Conservation (phyloP, 2,888 invertebrate species). For the Psylliodes chrysocephalus region DNA sequence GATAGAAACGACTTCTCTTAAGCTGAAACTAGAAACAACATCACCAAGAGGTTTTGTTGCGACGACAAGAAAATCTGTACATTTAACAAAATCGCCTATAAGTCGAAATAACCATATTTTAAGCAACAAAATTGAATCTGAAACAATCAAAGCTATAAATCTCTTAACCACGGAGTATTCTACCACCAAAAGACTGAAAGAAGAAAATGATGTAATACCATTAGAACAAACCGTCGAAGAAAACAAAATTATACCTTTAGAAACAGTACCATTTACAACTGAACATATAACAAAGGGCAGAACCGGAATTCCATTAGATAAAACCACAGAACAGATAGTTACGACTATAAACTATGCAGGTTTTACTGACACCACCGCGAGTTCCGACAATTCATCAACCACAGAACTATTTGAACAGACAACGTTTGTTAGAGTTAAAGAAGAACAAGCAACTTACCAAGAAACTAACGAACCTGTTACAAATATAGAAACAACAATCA, state of each 20-base stretch:
- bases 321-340: not conserved
- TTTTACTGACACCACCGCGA: no score
- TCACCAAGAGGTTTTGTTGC: slow-evolving; percentile 35
- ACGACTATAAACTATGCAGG: not conserved
- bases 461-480: not conserved
- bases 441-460: not conserved
- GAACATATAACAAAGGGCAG: not conserved
- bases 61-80: slow-evolving; percentile 47
- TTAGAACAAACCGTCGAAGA: slow-evolving; percentile 52
- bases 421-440: not conserved
- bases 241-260: slow-evolving; percentile 54
- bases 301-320: not conserved
- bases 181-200: slow-evolving; percentile 34
- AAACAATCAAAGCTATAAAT: slow-evolving; percentile 48
- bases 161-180: slow-evolving; percentile 34
- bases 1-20: slow-evolving; percentile 3
- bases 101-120: slow-evolving; percentile 52
- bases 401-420: slow-evolving; percentile 5
- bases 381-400: not conserved
- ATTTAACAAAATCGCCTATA: slow-evolving; percentile 47
- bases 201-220: slow-evolving; percentile 28
- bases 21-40: slow-evolving; percentile 34
- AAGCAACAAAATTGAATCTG: slow-evolving; percentile 59
- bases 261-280: slow-evolving; percentile 42
- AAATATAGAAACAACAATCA: not conserved